These are phyloP conservation scores for Phaetusa simplex DNA, from an alignment of 2,113 vertebrate genomes.

Conservation along the genomic window DNA sequence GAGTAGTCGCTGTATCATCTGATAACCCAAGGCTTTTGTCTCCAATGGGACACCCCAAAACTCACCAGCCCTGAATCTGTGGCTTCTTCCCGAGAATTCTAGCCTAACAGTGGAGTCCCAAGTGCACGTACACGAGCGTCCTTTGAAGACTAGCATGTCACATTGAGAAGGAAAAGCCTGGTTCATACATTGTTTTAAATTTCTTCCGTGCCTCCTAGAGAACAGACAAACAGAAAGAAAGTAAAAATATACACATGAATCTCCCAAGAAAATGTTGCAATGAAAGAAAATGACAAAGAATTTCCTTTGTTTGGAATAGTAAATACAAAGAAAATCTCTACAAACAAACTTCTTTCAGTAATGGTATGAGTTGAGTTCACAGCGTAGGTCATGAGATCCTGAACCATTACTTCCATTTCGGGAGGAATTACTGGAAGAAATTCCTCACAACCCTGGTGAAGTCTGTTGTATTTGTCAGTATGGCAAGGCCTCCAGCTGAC, in stretches of 20 bases:
- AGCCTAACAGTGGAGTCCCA: not conserved
- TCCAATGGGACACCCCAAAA: not conserved
- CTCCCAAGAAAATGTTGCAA: slow-evolving; percentile 30
- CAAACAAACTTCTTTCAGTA: slow-evolving; percentile 25
- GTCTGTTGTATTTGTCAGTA: not conserved
- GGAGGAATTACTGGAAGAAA: not conserved
- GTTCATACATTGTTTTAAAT: not conserved
- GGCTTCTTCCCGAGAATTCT: not conserved
- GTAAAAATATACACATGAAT: slow-evolving; percentile 41
- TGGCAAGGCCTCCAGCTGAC: not conserved
- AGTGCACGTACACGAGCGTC: not conserved
- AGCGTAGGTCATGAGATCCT: not conserved
- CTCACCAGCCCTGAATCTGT: not conserved
- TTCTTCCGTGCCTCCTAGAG: not conserved
- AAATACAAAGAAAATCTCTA: slow-evolving; percentile 23
- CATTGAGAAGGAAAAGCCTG: not conserved
- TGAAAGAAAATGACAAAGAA: not conserved
- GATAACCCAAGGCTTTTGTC: not conserved
- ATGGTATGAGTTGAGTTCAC: not conserved
- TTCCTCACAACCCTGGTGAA: not conserved
- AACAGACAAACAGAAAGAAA: slow-evolving; percentile 13
- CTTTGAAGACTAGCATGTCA: not conserved
- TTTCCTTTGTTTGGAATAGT: slow-evolving; percentile 44
- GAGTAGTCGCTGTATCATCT: not conserved
- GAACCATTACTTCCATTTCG: not conserved